These are phyloP conservation scores for Ophiodon elongatus DNA, from an alignment of 2,113 vertebrate genomes.

Conservation along the genomic window DNA sequence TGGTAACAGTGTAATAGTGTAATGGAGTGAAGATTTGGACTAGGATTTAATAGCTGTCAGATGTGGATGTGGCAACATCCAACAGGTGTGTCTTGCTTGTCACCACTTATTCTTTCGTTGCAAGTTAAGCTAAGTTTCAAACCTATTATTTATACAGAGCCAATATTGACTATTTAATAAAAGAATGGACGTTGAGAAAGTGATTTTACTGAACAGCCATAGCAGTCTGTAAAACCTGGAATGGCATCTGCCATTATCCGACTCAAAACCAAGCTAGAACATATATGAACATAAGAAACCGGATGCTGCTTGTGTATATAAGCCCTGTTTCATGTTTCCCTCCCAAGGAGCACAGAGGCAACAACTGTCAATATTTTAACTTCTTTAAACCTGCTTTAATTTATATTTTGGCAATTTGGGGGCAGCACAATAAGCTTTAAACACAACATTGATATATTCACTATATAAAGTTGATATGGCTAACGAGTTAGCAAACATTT, in stretches of 20 bases:
- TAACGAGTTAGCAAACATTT: not conserved
- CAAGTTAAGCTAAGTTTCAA: not conserved
- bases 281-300: not conserved
- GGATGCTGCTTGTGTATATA: not conserved
- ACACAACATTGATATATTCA: not conserved
- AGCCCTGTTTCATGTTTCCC: not conserved
- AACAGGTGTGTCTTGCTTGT: constrained; percentile 54
- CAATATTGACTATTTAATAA: not conserved
- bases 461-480: not conserved
- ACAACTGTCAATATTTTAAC: not conserved
- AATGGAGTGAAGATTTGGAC: constrained; percentile 41
- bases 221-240: not conserved
- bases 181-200: not conserved
- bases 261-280: not conserved
- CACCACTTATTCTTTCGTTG: constrained; percentile 1
- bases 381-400: not conserved
- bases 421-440: not conserved
- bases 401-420: not conserved
- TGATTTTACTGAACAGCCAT: not conserved
- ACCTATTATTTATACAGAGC: not conserved
- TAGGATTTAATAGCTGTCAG: constrained; percentile 56
- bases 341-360: not conserved
- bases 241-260: not conserved
- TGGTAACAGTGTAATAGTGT: constrained; percentile 48
- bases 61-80: constrained; percentile 43